A percentile compares a stretch with the other conserved stretches of the same genome.
phyloP scores from a whole-genome alignment of 1,140 invertebrate genomes.

The Myzus persicae region DNA sequence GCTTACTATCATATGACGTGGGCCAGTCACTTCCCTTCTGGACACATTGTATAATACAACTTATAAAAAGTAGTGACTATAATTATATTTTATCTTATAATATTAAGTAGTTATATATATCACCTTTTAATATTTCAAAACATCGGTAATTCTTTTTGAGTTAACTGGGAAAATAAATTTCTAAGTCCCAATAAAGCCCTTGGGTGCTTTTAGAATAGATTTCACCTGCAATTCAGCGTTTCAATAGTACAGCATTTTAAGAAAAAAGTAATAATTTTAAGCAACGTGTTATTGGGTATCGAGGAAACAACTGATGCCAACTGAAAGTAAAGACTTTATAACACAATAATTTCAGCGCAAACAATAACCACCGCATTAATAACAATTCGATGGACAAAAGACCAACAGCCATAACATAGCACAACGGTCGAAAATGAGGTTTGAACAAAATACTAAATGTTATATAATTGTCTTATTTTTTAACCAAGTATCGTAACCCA shows the following conservation, averaged over 20 bases:
- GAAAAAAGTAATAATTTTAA: slow-evolving; percentile 5
- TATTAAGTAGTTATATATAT: no score
- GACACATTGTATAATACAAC: no score
- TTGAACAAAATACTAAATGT: background rate
- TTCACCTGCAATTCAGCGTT: background rate
- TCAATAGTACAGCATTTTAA: background rate
- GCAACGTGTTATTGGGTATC: background rate
- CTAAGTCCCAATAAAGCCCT: background rate
- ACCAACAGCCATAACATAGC: background rate
- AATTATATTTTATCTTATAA: no score
- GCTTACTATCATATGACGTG: no score
- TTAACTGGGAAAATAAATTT: background rate
- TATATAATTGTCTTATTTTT: background rate
- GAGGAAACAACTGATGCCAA: background rate
- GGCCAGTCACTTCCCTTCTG: no score
- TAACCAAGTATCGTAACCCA: background rate
- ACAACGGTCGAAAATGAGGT: background rate
- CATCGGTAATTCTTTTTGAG: background rate
- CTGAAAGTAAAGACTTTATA: background rate
- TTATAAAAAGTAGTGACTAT: no score
- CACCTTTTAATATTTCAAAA: no score
- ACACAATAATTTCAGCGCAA: background rate
- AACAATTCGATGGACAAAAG: background rate
- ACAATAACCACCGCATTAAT: background rate
- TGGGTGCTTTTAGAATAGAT: background rate